Percentiles rank a stretch among this genome's conserved stretches.
These are phyloP conservation scores for Sitodiplosis mosellana DNA, from an alignment of 1,140 invertebrate genomes.

Conservation along the genomic window DNA sequence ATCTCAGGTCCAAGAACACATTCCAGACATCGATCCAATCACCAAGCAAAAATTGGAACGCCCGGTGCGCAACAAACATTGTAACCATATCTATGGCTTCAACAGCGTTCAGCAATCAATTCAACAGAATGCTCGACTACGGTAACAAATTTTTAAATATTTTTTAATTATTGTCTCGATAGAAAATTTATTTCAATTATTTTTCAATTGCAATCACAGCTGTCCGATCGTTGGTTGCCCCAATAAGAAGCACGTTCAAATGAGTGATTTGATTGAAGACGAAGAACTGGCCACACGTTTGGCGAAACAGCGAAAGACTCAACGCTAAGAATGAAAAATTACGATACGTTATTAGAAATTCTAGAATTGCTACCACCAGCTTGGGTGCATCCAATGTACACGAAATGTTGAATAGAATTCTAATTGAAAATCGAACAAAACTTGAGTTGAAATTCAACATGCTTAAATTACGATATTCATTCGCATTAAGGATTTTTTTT, in stretches of 20 bases:
- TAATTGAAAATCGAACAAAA: no score
- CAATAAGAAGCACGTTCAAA: not conserved
- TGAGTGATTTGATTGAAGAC: not conserved
- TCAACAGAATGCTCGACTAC: not conserved
- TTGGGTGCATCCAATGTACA: no score
- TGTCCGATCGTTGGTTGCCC: not conserved
- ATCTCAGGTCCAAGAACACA: not conserved
- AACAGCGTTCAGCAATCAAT: not conserved
- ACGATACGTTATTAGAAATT: no score
- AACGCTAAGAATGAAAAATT: no score
- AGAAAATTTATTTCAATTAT: not conserved
- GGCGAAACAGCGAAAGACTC: not conserved
- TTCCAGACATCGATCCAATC: not conserved
- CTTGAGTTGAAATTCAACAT: no score
- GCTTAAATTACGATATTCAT: no score
- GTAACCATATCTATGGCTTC: constrained; percentile 1
- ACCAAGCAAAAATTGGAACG: not conserved
- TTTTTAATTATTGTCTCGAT: no score
- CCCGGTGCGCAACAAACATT: not conserved
- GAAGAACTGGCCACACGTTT: not conserved
- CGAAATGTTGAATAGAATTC: no score
- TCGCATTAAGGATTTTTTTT: no score
- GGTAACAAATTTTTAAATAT: no score
- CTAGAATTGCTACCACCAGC: no score
- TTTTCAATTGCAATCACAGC: not conserved